Percentiles rank a stretch among this genome's conserved stretches.
phyloP scores from a whole-genome alignment of 2,113 vertebrate species.

The Turnix velox region DNA sequence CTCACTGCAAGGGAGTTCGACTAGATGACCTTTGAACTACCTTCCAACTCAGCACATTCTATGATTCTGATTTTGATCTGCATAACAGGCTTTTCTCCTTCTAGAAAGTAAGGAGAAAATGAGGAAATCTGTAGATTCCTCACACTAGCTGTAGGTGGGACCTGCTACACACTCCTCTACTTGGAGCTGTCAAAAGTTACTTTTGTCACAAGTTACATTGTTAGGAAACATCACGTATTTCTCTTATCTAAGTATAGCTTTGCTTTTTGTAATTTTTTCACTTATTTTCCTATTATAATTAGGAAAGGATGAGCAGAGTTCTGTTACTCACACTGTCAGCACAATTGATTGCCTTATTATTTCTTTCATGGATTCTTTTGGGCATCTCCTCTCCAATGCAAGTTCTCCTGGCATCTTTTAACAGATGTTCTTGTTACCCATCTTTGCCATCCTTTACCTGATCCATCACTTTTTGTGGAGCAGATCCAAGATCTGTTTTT shows the following conservation, averaged over 20 bases:
- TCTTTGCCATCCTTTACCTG: neutral
- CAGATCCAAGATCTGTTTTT: neutral
- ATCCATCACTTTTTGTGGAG: neutral
- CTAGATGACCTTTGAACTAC: too few relatives aligned
- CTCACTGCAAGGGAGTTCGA: too few relatives aligned
- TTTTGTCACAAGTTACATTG: neutral
- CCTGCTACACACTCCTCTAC: neutral
- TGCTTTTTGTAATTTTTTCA: neutral
- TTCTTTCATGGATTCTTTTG: neutral
- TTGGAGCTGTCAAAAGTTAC: neutral
- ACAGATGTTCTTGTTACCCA: neutral
- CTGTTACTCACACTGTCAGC: neutral
- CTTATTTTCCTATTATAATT: neutral
- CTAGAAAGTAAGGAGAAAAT: neutral
- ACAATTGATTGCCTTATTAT: neutral
- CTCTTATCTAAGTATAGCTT: neutral
- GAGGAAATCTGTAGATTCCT: neutral
- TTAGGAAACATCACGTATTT: neutral
- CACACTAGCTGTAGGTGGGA: neutral
- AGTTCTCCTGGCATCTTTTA: neutral
- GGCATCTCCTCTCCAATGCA: neutral
- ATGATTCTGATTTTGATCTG: neutral
- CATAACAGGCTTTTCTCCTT: rapidly evolving
- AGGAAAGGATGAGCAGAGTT: neutral
- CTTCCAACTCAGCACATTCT: too few relatives aligned